These are phyloP conservation scores for Eupleurogrammus muticus DNA, from an alignment of 2,797 vertebrate species.

Conservation along the genomic window DNA sequence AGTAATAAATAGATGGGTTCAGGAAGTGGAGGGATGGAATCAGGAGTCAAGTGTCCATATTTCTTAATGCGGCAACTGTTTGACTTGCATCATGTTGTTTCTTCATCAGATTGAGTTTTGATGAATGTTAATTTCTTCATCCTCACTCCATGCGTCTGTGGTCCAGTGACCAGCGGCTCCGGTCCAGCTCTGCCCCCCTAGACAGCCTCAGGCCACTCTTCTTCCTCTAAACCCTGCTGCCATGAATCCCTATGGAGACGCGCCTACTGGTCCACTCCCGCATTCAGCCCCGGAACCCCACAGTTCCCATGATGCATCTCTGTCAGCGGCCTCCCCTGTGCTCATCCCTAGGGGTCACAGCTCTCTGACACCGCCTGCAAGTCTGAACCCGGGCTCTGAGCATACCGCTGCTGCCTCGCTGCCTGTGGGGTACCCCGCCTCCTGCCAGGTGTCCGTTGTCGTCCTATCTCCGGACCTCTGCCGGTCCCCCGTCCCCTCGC, in stretches of 20 bases:
- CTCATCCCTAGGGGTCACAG: constrained; percentile 23
- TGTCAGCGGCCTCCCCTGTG: neutral
- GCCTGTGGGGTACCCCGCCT: constrained; percentile 12
- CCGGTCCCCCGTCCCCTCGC: constrained; percentile 37
- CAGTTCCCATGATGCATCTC: neutral
- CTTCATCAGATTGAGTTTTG: neutral
- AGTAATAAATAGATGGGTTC: too few species aligned
- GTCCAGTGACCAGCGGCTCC: neutral
- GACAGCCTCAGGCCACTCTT: neutral
- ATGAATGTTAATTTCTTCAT: neutral
- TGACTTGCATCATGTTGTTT: neutral
- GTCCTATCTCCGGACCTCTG: constrained; percentile 28
- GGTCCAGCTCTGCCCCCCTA: neutral
- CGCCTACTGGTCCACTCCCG: neutral
- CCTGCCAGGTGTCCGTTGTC: constrained; percentile 45
- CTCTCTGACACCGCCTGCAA: too few species aligned
- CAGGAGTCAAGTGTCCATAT: too few species aligned
- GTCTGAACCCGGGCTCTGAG: too few species aligned
- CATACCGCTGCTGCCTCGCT: neutral
- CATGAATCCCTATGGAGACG: constrained; percentile 56
- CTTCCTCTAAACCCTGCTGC: neutral
- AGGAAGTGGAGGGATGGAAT: too few species aligned
- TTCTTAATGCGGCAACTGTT: too few species aligned
- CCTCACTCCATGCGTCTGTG: neutral
- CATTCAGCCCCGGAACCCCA: neutral